Evolutionary conservation across 2,113 vertebrate species (phyloP).

Genomic region (Trichomycterus rosablanca): DNA sequence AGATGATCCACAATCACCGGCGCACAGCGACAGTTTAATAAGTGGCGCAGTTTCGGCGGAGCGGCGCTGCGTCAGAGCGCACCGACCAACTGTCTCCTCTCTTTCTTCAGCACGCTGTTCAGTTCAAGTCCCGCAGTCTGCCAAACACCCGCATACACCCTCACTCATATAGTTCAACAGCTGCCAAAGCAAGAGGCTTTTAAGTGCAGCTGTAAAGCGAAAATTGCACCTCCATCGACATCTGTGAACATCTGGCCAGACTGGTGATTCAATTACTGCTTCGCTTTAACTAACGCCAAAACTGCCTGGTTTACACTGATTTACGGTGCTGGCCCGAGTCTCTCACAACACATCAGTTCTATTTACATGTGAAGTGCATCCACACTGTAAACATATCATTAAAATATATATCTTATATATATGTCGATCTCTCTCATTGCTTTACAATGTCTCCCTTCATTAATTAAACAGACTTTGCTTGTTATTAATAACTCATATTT

Average conservation of each 20-base stretch:
- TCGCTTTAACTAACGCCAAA: slow-evolving; percentile 42
- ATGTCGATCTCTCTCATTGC: too few relatives aligned
- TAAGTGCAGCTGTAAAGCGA: slow-evolving; percentile 38
- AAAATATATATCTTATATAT: too few relatives aligned
- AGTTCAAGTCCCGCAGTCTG: slow-evolving; percentile 6
- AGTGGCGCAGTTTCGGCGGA: slow-evolving; percentile 4
- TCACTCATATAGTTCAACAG: slow-evolving; percentile 26
- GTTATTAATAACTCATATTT: too few relatives aligned
- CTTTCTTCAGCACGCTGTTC: not conserved
- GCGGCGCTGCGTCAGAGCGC: not conserved
- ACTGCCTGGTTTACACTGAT: slow-evolving; percentile 38
- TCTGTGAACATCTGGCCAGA: slow-evolving; percentile 45
- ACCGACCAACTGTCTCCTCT: not conserved
- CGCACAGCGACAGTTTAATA: slow-evolving; percentile 24
- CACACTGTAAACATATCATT: too few relatives aligned
- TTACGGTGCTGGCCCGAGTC: slow-evolving; percentile 32
- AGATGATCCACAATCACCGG: slow-evolving; percentile 31
- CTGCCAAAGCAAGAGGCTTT: slow-evolving; percentile 30
- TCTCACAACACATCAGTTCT: too few relatives aligned
- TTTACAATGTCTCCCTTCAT: too few relatives aligned
- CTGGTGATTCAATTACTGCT: slow-evolving; percentile 39
- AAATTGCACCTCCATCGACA: slow-evolving; percentile 32
- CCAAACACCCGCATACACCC: not conserved
- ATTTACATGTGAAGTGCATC: too few relatives aligned
- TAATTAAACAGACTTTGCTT: too few relatives aligned